Base-by-base conservation (phyloP, 1,140 invertebrate genomes). In the Stegodyphus mimosarum region DNA sequence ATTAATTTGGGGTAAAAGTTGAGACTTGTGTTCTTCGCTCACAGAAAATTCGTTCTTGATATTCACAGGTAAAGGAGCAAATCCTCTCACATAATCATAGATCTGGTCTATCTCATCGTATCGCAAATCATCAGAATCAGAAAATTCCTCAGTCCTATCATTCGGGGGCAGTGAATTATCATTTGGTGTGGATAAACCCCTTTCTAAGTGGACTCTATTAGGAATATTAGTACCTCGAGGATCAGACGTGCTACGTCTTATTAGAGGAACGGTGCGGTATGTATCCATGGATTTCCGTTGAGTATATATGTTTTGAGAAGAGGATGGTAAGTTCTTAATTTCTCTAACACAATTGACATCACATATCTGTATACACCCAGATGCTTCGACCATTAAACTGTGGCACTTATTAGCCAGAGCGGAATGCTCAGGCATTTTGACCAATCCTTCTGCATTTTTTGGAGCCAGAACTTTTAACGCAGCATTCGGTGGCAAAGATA, bases 21-120 rank as follows among this genome's bases (percentile, higher is more conserved):
- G 79, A 10, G 71, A 73, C 63, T 66, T 78, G 33, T 71, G 71
- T 60, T 87, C 86, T 63, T 85, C 75, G 13, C 11, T 66, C 7
- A 60, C 79, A 15, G 86, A 83, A 18, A 83, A 83, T 52, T 88
- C 86, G 50, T 78, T 87, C 17, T 85, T 88, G 11, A 88, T 74
- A 17, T 84, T 87, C 1, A 73, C 78, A 5, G 96, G 96, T 49
- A 97, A 91, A 0, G 96, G 96, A 17, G 95, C 95, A 88, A 97
- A 95, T 0, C 97, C 97, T 70, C 97, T 92, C 0, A 99, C 96
- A 89, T 98, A 98, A 89, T 97, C 96, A 90, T 99, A 99, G 81
- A 99, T 97, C 90, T 98, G 96, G 92, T 99, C 97, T 87, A 98
- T 97, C 91, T 99, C 97, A 88, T 97, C 96, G 90, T 98, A 97